Base-by-base conservation (phyloP, 2,888 invertebrate genomes). In the Dolomedes plantarius region DNA sequence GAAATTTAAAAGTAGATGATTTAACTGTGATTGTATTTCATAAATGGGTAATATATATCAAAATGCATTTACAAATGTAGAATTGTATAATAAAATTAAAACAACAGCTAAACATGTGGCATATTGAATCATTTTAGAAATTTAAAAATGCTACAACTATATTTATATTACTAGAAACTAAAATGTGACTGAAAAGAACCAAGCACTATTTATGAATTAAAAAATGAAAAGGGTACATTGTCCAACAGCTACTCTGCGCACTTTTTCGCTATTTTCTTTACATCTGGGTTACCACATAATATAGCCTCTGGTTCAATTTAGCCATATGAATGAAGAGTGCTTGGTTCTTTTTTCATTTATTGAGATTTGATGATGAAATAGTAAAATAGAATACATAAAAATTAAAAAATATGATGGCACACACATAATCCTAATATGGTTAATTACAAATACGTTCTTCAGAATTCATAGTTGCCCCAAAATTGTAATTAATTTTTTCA, bases 231-330 rank as follows among this genome's bases (percentile, higher is more conserved):
- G 56, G 6, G 1, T 56, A n/a, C 19, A 46, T 13, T 23, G 23
- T 56, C 23, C 56, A 56, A 56, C 56, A 56, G 23, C 23, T 56
- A 6, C 23, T 56, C 23, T 23, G 56, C 56, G 56, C 56, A 23
- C 56, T 56, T 56, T 56, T 56, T 56, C 56, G 56, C 56, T 23
- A 56, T 23, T 56, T 56, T 23, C 23, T 56, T 23, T 56, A 56
- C 23, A 23, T 23, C 16, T 56, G 23, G 56, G 56, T 56, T 23
- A 23, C 56, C 56, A 56, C 56, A 56, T 56, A 23, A 56, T 11
- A 23, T 56, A 6, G 6, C 56, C 56, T 56, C 56, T 56, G 56
- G 23, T 23, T 46, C 23, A 3, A 3, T 23, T 56, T 36, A 7
- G 6, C 23, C 5, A 5, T 5, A 56, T 56, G 23, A 23, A 56